phyloP scores from a whole-genome alignment of 2,888 invertebrate genomes.

The Drosophila prolongata region DNA sequence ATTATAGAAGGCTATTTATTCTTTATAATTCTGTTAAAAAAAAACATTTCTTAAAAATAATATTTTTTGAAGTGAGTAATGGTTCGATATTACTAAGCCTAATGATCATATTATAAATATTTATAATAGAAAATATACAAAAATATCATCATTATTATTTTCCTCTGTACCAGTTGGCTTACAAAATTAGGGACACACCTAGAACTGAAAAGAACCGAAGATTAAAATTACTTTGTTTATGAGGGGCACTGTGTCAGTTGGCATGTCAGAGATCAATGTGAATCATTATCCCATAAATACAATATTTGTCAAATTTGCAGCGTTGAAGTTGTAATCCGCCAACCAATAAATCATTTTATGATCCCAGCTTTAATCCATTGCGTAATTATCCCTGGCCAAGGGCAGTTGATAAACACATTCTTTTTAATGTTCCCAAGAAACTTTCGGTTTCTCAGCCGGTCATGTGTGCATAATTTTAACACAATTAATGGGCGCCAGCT shows the following conservation, averaged over 20 bases:
- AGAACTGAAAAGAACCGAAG: conserved; percentile 13
- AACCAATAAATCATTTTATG: conserved; percentile 62
- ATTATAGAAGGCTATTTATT: no score
- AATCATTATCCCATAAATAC: conserved; percentile 64
- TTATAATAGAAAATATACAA: neutral
- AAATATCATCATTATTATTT: neutral
- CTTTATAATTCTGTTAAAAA: no score
- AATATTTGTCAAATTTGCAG: conserved; percentile 61
- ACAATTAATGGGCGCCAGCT: conserved; percentile 62
- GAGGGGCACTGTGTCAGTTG: conserved; percentile 33
- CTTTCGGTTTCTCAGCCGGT: conserved; percentile 23
- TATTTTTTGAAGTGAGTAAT: no score
- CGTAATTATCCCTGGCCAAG: conserved; percentile 33
- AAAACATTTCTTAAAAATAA: no score
- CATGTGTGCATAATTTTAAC: conserved; percentile 60
- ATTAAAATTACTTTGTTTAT: conserved; percentile 36
- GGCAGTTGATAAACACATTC: conserved; percentile 32
- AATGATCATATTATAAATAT: no score
- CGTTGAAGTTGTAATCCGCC: conserved; percentile 40
- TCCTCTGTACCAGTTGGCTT: neutral
- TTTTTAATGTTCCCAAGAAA: conserved; percentile 10
- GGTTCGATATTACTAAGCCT: no score
- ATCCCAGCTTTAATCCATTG: conserved; percentile 37
- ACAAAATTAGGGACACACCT: conserved; percentile 54
- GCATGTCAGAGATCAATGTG: conserved; percentile 65